Evolutionary conservation across 2,888 invertebrate species (phyloP), one percentile per base, ranked within the genome.

Genomic region (Lithophane leautieri): DNA sequence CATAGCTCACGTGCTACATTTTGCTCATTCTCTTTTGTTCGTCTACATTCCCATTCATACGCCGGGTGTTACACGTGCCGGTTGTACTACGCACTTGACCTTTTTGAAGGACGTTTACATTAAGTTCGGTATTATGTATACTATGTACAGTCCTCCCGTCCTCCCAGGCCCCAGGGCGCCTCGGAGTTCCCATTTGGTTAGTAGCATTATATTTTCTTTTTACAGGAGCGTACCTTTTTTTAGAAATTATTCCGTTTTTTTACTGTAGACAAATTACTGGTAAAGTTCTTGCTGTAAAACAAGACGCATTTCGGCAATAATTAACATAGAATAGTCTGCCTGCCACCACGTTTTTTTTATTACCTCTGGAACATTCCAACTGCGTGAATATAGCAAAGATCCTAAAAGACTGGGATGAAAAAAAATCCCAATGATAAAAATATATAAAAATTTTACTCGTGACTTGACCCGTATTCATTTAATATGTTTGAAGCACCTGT

Each of bases 81-180:
- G 52, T 54, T 22, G 34, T 75, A 73, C 44, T 54, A 80, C 47
- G 54, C 47, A 54, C n/a, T 73, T 73, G 81, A 80, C 76, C 76
- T 62, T 19, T 40, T 28, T 12, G 34, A 61, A 80, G 61, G 81
- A 80, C 73, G n/a, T 47, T 14, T 19, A 25, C 7, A 70, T 40
- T 52, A 40, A 8, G 16, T 28, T 40, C 14, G 11, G 42, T 50
- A 34, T 47, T 34, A 34, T 34, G 34, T 34, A 34, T 34, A 42
- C 11, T 50, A 68, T 1, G 44, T 50, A n/a, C 28, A 22, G 19
- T 25, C 14, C 34, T 22, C 34, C 28, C 40, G 25, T 44, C 54
- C 42, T 28, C n/a, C 54, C 28, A 73, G 28, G 19, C 19, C 42
- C 19, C 12, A 3, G 0, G 28, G 42, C 28, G 40, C n/a, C 28